Evolutionary conservation across 2,888 invertebrate species (phyloP).

Genomic region (Melinopterus prodromus): DNA sequence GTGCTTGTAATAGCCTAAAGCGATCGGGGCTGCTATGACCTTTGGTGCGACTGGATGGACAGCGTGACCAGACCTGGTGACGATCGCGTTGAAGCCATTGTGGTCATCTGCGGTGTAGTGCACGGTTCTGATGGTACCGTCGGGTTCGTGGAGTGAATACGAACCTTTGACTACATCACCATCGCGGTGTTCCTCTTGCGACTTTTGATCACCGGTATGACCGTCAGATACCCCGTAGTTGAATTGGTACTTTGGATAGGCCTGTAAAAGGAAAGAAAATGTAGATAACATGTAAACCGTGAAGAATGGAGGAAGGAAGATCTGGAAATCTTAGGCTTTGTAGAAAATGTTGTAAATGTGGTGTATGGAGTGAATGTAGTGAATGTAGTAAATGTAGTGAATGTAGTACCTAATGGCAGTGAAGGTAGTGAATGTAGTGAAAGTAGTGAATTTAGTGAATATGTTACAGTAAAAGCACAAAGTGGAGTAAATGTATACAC

Average conservation of each 20-base stretch:
- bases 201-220: constrained; percentile 66
- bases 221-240: constrained; percentile 72
- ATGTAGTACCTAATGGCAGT: too few relatives aligned
- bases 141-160: constrained; percentile 60
- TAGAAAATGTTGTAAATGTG: background rate
- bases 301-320: too few relatives aligned
- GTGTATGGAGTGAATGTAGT: too few relatives aligned
- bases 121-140: constrained; percentile 63
- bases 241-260: constrained; percentile 71
- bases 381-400: too few relatives aligned
- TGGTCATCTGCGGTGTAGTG: constrained; percentile 76
- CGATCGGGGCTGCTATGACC: constrained; percentile 59
- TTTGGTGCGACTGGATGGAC: constrained; percentile 60
- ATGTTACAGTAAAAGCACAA: too few relatives aligned
- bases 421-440: too few relatives aligned
- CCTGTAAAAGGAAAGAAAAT: constrained; percentile 41
- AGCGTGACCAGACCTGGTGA: constrained; percentile 70
- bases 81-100: constrained; percentile 75
- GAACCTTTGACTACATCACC: constrained; percentile 72
- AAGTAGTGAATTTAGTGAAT: too few relatives aligned
- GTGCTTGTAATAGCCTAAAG: constrained; percentile 31
- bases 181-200: constrained; percentile 62
- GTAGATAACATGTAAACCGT: too few relatives aligned
- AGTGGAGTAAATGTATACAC: too few relatives aligned
- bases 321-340: background rate